phyloP scores from a whole-genome alignment of 2,113 vertebrate species.

The Microtus montanus region DNA sequence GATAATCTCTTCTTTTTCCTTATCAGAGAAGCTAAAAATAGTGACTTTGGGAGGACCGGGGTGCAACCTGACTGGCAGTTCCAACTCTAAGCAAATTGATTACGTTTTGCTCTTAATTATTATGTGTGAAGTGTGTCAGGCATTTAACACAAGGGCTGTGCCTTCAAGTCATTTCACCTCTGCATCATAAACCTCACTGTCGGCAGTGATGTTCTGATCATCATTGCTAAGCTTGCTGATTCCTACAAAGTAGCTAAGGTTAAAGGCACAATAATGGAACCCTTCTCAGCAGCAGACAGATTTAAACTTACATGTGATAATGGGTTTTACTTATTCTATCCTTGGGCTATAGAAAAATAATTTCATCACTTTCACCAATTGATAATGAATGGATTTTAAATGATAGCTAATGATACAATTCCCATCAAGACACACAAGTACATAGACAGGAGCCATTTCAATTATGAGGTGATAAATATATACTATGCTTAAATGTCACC shows the following conservation, averaged over 20 bases:
- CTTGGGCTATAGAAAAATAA: slow-evolving; percentile 2
- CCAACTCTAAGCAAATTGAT: slow-evolving; percentile 69
- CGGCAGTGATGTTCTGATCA: neutral
- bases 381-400: slow-evolving; percentile 41
- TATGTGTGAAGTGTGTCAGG: slow-evolving; percentile 30
- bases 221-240: neutral
- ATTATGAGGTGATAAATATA: neutral
- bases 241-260: neutral
- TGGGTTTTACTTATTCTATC: neutral
- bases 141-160: slow-evolving; percentile 34
- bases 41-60: slow-evolving; percentile 60
- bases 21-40: slow-evolving; percentile 85
- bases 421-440: neutral
- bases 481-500: neutral
- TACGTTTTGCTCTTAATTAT: slow-evolving; percentile 74
- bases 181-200: neutral
- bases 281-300: neutral
- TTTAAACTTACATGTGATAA: neutral
- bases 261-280: neutral
- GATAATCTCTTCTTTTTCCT: slow-evolving; percentile 83
- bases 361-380: slow-evolving; percentile 31
- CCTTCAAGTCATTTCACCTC: neutral
- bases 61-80: slow-evolving; percentile 74
- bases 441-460: neutral
- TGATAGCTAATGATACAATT: neutral